phyloP scores from a whole-genome alignment of 2,113 vertebrate species.

The Acinonyx jubatus region DNA sequence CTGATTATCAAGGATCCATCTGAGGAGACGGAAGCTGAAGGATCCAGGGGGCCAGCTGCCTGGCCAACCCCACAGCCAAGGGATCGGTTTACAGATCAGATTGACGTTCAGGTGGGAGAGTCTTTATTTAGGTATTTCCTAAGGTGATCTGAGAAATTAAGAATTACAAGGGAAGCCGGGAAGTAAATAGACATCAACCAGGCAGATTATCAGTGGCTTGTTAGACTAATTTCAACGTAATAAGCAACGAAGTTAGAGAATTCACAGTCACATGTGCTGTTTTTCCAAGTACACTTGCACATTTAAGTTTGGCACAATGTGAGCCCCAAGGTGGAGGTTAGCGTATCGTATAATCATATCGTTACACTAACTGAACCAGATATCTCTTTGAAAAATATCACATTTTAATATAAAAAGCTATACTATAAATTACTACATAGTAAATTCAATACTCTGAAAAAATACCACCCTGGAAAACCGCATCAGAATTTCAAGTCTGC shows the following conservation, averaged over 20 bases:
- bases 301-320: slow-evolving; percentile 81
- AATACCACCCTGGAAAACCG: slow-evolving; percentile 81
- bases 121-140: slow-evolving; percentile 10
- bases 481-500: slow-evolving; percentile 83
- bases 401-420: slow-evolving; percentile 85
- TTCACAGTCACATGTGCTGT: slow-evolving; percentile 79
- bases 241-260: slow-evolving; percentile 63
- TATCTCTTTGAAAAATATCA: slow-evolving; percentile 79
- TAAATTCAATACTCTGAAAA: slow-evolving; percentile 83
- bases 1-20: neutral
- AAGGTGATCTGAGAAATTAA: slow-evolving; percentile 44
- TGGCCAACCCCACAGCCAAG: neutral
- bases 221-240: slow-evolving; percentile 48
- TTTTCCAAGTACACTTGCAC: slow-evolving; percentile 57
- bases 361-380: slow-evolving; percentile 79
- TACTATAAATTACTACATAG: slow-evolving; percentile 81
- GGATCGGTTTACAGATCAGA: neutral
- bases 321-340: slow-evolving; percentile 66
- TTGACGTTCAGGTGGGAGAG: neutral
- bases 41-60: neutral
- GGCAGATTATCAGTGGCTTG: slow-evolving; percentile 8
- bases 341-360: slow-evolving; percentile 43
- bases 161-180: slow-evolving; percentile 47
- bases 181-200: slow-evolving; percentile 48
- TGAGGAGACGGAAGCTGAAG: neutral